Evolutionary conservation across 2,888 invertebrate species (phyloP).

Genomic region (Nebria brevicollis): DNA sequence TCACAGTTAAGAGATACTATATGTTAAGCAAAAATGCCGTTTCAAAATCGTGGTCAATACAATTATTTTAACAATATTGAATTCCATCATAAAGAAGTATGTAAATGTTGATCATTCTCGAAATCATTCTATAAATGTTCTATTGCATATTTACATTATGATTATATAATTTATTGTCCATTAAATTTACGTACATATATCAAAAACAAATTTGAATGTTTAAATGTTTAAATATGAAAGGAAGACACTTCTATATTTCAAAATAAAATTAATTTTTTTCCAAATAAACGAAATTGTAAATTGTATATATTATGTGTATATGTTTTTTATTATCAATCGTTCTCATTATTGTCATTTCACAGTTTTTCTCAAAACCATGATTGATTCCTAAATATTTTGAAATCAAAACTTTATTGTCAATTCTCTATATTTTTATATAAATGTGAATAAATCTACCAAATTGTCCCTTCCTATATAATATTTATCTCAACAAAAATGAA

Average conservation of each 20-base stretch:
- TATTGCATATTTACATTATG: neutral
- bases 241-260: neutral
- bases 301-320: no score
- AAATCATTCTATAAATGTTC: neutral
- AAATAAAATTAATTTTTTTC: neutral
- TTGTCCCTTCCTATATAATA: neutral
- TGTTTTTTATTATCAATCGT: neutral
- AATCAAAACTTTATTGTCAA: neutral
- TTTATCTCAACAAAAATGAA: neutral
- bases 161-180: neutral
- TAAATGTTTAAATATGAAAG: neutral
- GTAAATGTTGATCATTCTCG: no score
- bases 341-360: neutral
- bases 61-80: neutral
- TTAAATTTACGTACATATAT: neutral
- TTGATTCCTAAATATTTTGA: neutral
- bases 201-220: neutral
- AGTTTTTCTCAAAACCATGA: neutral
- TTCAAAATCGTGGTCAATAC: neutral
- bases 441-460: neutral
- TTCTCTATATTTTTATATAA: neutral
- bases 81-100: neutral
- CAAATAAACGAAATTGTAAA: no score
- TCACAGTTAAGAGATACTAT: conserved; percentile 1
- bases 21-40: neutral